These are phyloP conservation scores for Gambusia affinis DNA, from an alignment of 2,113 vertebrate genomes.

Conservation along the genomic window DNA sequence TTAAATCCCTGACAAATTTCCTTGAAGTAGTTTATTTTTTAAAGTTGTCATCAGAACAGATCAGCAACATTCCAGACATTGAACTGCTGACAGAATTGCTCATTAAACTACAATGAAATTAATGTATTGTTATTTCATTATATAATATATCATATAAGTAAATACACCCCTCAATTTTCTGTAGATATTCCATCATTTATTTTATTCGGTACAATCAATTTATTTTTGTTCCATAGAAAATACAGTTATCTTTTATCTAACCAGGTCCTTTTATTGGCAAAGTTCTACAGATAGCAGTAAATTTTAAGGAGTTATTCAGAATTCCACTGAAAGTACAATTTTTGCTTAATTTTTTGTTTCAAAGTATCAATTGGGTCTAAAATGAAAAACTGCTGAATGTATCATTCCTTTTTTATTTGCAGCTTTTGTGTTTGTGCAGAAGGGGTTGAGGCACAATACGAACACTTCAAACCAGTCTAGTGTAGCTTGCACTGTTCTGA, in stretches of 20 bases:
- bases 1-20: not conserved
- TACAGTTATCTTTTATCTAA: not conserved
- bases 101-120: no score
- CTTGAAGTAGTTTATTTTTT: not conserved
- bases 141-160: not conserved
- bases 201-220: no score
- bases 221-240: no score
- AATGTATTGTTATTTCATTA: no score
- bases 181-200: no score
- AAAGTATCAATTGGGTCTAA: not conserved
- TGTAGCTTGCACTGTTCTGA: conserved; percentile 1
- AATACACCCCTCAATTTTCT: no score
- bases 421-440: not conserved
- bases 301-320: not conserved
- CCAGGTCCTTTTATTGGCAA: not conserved
- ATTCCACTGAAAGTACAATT: no score
- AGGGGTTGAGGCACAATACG: not conserved
- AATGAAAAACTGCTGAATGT: not conserved
- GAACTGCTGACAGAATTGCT: not conserved
- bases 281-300: not conserved
- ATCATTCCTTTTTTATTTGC: not conserved
- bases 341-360: no score
- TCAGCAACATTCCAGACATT: not conserved
- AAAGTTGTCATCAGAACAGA: not conserved
- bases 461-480: not conserved